These are phyloP conservation scores for Xylocopa sonorina DNA, from an alignment of 1,140 invertebrate genomes.

Conservation along the genomic window DNA sequence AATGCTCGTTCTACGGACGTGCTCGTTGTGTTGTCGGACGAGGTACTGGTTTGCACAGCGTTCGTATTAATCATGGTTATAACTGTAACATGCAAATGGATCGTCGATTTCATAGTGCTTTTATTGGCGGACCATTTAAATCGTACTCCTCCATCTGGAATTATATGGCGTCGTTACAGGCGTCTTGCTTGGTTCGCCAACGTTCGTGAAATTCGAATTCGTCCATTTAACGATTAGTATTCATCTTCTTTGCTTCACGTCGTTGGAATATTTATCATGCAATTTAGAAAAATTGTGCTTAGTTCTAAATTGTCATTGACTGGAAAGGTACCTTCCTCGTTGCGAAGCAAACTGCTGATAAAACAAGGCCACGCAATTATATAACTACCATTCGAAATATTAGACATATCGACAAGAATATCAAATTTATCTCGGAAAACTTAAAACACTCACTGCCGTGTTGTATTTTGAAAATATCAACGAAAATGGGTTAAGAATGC, in stretches of 20 bases:
- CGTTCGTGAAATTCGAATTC: not conserved
- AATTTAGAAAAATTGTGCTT: not conserved
- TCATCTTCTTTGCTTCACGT: not conserved
- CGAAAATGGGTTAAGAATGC: not conserved
- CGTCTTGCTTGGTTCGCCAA: fast-evolving
- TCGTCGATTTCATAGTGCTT: not conserved
- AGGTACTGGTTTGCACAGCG: not conserved
- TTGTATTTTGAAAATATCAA: not conserved
- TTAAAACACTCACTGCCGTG: not conserved
- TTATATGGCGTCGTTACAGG: not conserved
- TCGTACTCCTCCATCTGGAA: too few relatives aligned
- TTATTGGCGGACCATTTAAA: not conserved
- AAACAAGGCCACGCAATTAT: not conserved
- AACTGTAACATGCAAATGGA: not conserved
- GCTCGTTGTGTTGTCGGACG: not conserved
- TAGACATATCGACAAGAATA: conserved; percentile 20
- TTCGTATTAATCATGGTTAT: conserved; percentile 7
- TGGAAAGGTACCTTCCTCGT: not conserved
- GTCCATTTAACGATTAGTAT: not conserved
- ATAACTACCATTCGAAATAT: not conserved
- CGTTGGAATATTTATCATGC: not conserved
- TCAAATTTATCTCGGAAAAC: not conserved
- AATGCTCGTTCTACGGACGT: not conserved
- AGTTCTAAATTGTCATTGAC: too few relatives aligned
- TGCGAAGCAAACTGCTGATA: not conserved